Percentiles rank a stretch among this genome's conserved stretches.
phyloP scores from a whole-genome alignment of 2,797 vertebrate genomes.

The Enteromius treurensis region DNA sequence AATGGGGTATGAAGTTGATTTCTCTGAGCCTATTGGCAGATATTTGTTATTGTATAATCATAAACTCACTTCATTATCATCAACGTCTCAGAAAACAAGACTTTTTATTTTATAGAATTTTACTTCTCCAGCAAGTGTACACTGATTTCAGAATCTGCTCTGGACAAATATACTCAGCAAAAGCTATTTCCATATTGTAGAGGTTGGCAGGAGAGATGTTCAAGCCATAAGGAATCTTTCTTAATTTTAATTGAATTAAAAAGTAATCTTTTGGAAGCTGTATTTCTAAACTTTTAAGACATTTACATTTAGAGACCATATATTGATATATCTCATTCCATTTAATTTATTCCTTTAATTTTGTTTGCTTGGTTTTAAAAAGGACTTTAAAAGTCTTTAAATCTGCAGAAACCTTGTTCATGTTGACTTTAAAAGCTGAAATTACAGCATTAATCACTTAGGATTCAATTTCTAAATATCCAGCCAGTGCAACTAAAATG shows the following conservation, averaged over 20 bases:
- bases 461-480: constrained; percentile 8
- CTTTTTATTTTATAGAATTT: background rate
- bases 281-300: background rate
- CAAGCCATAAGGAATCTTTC: background rate
- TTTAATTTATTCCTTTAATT: background rate
- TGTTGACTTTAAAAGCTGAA: background rate
- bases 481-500: background rate
- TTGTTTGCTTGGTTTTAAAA: background rate
- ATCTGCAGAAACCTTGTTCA: background rate
- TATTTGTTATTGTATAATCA: background rate
- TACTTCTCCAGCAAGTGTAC: background rate
- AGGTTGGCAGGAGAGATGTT: background rate
- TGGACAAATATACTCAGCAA: background rate
- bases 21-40: background rate
- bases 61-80: background rate
- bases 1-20: background rate
- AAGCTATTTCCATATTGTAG: background rate
- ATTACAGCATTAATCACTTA: background rate
- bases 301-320: background rate
- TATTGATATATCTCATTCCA: background rate
- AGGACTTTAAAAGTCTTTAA: background rate
- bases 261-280: background rate
- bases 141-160: background rate
- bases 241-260: background rate
- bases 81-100: background rate